Evolutionary conservation across 1,140 invertebrate genomes (phyloP).

Genomic region (Ceratina japonica): DNA sequence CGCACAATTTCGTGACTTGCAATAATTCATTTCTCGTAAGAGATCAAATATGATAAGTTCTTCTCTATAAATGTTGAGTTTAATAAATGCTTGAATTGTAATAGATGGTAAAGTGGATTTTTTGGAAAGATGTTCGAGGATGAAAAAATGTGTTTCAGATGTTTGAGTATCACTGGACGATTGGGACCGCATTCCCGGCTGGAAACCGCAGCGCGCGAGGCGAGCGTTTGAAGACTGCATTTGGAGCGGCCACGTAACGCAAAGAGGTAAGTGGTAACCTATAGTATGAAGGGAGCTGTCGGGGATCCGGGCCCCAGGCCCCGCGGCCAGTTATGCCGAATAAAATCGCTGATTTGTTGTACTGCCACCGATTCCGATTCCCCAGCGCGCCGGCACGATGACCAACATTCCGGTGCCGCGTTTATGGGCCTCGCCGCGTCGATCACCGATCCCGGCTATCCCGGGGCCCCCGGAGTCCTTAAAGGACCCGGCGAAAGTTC

Average conservation of each 20-base stretch:
- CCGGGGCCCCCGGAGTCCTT: slow-evolving; percentile 5
- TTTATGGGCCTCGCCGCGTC: slow-evolving; percentile 48
- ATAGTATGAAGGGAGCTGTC: slow-evolving; percentile 72
- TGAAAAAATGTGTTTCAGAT: no score
- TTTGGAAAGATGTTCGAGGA: no score
- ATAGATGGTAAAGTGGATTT: no score
- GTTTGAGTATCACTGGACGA: slow-evolving; percentile 73
- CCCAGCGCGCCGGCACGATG: slow-evolving; percentile 55
- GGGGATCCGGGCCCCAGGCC: slow-evolving; percentile 55
- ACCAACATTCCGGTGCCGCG: slow-evolving; percentile 59
- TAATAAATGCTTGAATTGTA: no score
- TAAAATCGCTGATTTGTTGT: slow-evolving; percentile 76
- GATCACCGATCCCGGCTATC: background rate
- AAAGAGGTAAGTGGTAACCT: slow-evolving; percentile 74
- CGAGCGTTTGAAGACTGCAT: slow-evolving; percentile 74
- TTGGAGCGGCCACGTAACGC: slow-evolving; percentile 72
- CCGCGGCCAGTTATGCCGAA: slow-evolving; percentile 69
- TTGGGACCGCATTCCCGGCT: slow-evolving; percentile 65
- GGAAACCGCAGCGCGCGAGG: slow-evolving; percentile 36
- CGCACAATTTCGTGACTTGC: no score
- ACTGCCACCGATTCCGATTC: slow-evolving; percentile 73
- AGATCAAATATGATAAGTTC: no score
- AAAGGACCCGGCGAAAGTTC: slow-evolving; percentile 43
- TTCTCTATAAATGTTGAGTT: no score
- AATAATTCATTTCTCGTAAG: no score